phyloP scores from a whole-genome alignment of 2,888 invertebrate species.

The Stegana nigrithorax region DNA sequence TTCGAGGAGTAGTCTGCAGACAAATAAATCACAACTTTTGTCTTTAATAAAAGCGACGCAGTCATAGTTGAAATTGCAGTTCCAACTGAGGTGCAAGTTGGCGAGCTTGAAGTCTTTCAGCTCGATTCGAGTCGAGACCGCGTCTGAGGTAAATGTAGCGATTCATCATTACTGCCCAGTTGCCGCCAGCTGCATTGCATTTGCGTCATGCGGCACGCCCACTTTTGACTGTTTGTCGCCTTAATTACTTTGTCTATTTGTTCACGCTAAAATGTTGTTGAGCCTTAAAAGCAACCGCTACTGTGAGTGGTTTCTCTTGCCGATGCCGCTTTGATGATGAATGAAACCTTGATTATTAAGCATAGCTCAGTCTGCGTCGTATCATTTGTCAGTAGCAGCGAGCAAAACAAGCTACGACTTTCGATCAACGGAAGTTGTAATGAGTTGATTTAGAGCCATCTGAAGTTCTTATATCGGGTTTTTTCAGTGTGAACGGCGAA shows the following conservation, averaged over 20 bases:
- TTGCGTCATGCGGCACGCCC: slow-evolving; percentile 48
- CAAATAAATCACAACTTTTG: slow-evolving; percentile 54
- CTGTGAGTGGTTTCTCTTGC: too few relatives aligned
- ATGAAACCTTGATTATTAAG: too few relatives aligned
- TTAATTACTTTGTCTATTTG: slow-evolving; percentile 56
- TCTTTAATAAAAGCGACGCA: slow-evolving; percentile 47
- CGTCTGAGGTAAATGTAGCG: too few relatives aligned
- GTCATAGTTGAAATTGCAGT: too few relatives aligned
- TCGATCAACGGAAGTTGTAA: slow-evolving; percentile 55
- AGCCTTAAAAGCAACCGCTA: slow-evolving; percentile 3
- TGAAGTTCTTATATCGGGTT: too few relatives aligned
- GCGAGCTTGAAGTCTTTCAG: too few relatives aligned
- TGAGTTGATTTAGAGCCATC: slow-evolving; percentile 55
- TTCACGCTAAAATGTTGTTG: slow-evolving; percentile 22
- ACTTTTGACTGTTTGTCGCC: slow-evolving; percentile 54
- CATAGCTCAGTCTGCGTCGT: too few relatives aligned
- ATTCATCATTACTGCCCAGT: too few relatives aligned
- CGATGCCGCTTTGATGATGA: slow-evolving; percentile 40
- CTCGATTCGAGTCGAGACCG: too few relatives aligned
- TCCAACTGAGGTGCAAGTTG: too few relatives aligned
- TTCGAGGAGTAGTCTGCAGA: slow-evolving; percentile 41
- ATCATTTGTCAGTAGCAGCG: slow-evolving; percentile 49
- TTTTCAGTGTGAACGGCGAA: too few relatives aligned
- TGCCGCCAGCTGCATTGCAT: slow-evolving; percentile 42
- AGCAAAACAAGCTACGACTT: slow-evolving; percentile 34